Conservation (phyloP, 1,140 invertebrate genomes). For the Zaprionus ornatus region DNA sequence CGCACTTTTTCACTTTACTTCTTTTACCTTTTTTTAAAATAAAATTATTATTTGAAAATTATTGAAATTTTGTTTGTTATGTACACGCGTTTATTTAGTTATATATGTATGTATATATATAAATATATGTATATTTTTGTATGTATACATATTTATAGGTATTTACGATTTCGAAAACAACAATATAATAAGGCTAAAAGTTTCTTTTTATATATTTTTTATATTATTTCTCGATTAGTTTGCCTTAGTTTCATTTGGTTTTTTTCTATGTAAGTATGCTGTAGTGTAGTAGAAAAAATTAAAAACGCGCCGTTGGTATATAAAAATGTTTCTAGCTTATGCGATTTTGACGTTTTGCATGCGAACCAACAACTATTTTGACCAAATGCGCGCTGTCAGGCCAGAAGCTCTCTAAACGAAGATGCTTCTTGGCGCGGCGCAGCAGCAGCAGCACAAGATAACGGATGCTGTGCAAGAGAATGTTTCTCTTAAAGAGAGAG, state of each 20-base stretch:
- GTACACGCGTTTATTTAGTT: constrained; percentile 69
- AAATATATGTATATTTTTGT: constrained; percentile 50
- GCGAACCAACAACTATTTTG: constrained; percentile 83
- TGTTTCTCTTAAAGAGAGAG: constrained; percentile 5
- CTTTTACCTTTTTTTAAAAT: constrained; percentile 35
- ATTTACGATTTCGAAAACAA: constrained; percentile 47
- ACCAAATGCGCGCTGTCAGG: constrained; percentile 71
- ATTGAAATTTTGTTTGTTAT: constrained; percentile 72
- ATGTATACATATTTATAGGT: constrained; percentile 46
- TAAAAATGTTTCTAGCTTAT: constrained; percentile 79
- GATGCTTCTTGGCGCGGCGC: constrained; percentile 48
- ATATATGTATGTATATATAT: constrained; percentile 54
- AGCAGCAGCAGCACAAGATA: constrained; percentile 46
- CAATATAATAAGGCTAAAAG: constrained; percentile 57
- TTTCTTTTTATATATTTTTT: constrained; percentile 45
- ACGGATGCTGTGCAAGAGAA: constrained; percentile 46
- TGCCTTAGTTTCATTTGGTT: constrained; percentile 30
- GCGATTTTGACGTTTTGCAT: constrained; percentile 81
- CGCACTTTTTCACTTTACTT: constrained; percentile 25
- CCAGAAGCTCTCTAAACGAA: constrained; percentile 70
- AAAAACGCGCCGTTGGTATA: constrained; percentile 82
- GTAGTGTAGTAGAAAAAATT: constrained; percentile 79
- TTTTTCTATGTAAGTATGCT: constrained; percentile 48
- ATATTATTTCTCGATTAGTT: constrained; percentile 38
- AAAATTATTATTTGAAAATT: constrained; percentile 64